Conservation (phyloP, 2,888 invertebrate genomes). For the Anodontia alba region DNA sequence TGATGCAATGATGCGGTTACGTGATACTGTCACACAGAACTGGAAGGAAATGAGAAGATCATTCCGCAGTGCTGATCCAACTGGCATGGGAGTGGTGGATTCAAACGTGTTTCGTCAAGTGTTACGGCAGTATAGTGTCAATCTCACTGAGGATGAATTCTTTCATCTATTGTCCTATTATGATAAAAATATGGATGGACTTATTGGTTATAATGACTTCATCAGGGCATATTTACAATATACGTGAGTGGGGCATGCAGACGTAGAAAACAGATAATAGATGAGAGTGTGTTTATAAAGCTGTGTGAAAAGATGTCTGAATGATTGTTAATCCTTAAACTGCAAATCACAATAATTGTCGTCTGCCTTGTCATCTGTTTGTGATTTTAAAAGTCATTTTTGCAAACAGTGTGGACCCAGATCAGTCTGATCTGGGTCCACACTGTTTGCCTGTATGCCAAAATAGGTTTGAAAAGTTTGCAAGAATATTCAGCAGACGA, state of each 20-base stretch:
- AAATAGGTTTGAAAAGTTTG: too few species aligned
- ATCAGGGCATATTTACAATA: conserved; percentile 75
- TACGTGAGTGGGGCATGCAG: conserved; percentile 36
- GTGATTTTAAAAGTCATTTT: too few species aligned
- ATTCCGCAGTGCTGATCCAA: conserved; percentile 75
- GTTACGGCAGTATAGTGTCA: conserved; percentile 78
- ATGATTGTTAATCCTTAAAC: too few species aligned
- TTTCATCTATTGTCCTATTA: conserved; percentile 78
- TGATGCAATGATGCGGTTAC: conserved; percentile 73
- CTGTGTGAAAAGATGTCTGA: too few species aligned
- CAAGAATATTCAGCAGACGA: too few species aligned
- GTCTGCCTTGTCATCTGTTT: too few species aligned
- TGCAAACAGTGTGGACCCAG: too few species aligned
- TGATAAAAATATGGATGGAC: conserved; percentile 77
- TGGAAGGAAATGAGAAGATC: conserved; percentile 83
- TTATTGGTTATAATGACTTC: conserved; percentile 82
- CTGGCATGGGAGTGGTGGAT: conserved; percentile 70
- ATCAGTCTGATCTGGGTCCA: too few species aligned
- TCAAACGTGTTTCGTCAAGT: conserved; percentile 77
- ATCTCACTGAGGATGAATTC: conserved; percentile 83
- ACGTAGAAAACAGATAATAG: background rate
- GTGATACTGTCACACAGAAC: conserved; percentile 74
- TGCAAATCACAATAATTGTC: too few species aligned
- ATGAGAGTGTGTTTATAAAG: too few species aligned
- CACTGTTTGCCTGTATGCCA: too few species aligned